A percentile compares a stretch with the other conserved stretches of the same genome.
Conservation (phyloP, 2,888 invertebrate species). For the Margaritifera margaritifera region DNA sequence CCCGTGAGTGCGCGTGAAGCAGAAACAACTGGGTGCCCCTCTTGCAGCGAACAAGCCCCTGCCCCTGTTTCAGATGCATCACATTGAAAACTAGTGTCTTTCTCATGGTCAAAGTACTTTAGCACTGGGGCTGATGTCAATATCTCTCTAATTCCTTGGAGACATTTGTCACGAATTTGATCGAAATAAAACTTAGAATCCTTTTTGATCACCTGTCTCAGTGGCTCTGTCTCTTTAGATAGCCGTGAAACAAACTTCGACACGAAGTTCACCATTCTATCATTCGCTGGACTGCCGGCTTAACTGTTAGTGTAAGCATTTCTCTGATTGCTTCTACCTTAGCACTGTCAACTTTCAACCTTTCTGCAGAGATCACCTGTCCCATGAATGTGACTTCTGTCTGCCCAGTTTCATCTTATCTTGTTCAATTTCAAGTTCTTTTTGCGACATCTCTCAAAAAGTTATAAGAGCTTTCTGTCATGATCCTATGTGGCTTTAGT, state of each 20-base stretch:
- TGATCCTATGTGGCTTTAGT: conserved; percentile 23
- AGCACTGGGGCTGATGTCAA: conserved; percentile 22
- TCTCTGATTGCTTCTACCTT: conserved; percentile 25
- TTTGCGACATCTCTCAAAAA: conserved; percentile 19
- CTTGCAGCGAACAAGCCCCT: too few species aligned
- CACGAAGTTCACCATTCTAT: too few species aligned
- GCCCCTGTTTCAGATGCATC: too few species aligned
- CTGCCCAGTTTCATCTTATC: conserved; percentile 21
- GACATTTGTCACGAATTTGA: conserved; percentile 17
- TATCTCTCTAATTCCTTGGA: conserved; percentile 18
- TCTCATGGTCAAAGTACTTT: too few species aligned
- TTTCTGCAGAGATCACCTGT: conserved; percentile 20
- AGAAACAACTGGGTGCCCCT: too few species aligned
- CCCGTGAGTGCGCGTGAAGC: too few species aligned
- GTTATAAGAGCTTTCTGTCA: conserved; percentile 14
- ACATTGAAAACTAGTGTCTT: too few species aligned
- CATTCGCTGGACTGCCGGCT: conserved; percentile 18
- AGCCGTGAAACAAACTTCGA: conserved; percentile 24
- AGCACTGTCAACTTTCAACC: conserved; percentile 23
- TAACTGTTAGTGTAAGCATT: conserved; percentile 28
- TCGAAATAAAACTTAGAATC: conserved; percentile 20
- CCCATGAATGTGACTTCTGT: conserved; percentile 19
- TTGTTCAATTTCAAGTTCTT: conserved; percentile 24
- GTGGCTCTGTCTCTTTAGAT: conserved; percentile 20
- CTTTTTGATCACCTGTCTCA: conserved; percentile 20